Evolutionary conservation across 2,888 invertebrate genomes (phyloP).

Genomic region (Nemapogon koenigi): DNA sequence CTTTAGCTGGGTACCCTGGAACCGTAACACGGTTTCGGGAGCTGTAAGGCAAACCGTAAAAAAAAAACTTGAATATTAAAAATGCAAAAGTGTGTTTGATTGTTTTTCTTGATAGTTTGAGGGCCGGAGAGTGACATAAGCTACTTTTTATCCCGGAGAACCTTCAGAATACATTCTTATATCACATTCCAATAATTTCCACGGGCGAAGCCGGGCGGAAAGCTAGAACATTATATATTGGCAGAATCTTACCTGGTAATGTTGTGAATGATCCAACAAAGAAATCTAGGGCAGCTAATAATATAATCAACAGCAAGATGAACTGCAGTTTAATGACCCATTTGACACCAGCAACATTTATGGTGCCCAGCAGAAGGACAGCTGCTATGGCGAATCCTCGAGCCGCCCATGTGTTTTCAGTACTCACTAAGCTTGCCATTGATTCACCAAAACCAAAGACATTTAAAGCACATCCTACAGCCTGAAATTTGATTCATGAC

Average conservation of each 20-base stretch:
- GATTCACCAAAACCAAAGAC: constrained; percentile 97
- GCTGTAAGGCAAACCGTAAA: too few relatives aligned
- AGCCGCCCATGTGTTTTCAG: constrained; percentile 80
- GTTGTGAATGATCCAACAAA: constrained; percentile 89
- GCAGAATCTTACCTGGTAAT: constrained; percentile 74
- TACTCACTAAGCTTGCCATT: constrained; percentile 83
- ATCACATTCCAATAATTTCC: too few relatives aligned
- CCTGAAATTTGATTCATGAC: constrained; percentile 69
- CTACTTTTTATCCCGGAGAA: too few relatives aligned
- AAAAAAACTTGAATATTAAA: too few relatives aligned
- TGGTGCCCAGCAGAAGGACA: constrained; percentile 83
- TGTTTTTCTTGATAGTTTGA: too few relatives aligned
- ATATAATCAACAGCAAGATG: constrained; percentile 81
- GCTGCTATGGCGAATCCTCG: constrained; percentile 88
- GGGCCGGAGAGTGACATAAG: too few relatives aligned
- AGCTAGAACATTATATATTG: too few relatives aligned
- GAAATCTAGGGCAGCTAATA: constrained; percentile 91
- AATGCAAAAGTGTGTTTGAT: too few relatives aligned
- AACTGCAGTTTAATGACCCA: constrained; percentile 98
- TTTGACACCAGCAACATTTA: constrained; percentile 96
- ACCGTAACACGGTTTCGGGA: too few relatives aligned
- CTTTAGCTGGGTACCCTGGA: too few relatives aligned
- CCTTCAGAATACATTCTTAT: too few relatives aligned
- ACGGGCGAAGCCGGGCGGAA: too few relatives aligned
- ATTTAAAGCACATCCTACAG: constrained; percentile 95